These are phyloP conservation scores for Epizoanthus rinbou DNA, from an alignment of 92 coral and sea anemone genomes.

Conservation along the genomic window DNA sequence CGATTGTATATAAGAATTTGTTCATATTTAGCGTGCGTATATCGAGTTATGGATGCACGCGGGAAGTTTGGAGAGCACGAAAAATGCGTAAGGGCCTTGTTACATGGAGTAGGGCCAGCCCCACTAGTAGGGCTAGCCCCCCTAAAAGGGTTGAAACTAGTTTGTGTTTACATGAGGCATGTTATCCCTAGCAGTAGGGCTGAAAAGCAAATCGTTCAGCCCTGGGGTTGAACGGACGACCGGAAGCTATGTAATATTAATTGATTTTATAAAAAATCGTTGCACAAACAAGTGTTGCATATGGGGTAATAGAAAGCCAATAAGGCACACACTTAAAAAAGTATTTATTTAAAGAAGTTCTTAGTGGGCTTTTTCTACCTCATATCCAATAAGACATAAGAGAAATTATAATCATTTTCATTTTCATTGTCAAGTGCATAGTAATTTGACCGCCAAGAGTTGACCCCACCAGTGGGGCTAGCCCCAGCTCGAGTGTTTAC, in stretches of 20 bases:
- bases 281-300: not conserved
- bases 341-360: not conserved
- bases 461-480: slow-evolving; percentile 41
- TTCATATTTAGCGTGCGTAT: too few relatives aligned
- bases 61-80: too few relatives aligned
- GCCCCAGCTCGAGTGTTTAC: slow-evolving; percentile 42
- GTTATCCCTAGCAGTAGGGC: slow-evolving; percentile 34
- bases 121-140: slow-evolving; percentile 46
- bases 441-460: slow-evolving; percentile 36
- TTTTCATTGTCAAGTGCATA: slow-evolving; percentile 22
- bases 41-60: too few relatives aligned
- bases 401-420: not conserved
- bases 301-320: not conserved
- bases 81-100: not conserved
- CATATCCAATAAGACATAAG: not conserved
- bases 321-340: slow-evolving; percentile 18
- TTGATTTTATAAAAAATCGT: not conserved
- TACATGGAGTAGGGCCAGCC: slow-evolving; percentile 26
- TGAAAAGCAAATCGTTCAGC: slow-evolving; percentile 40
- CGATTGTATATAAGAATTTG: too few relatives aligned
- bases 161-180: slow-evolving; percentile 42
- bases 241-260: slow-evolving; percentile 10
- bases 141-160: slow-evolving; percentile 42
- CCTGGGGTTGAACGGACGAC: slow-evolving; percentile 40
- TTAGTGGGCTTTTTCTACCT: too few relatives aligned